A percentile compares a stretch with the other conserved stretches of the same genome.
Conservation (phyloP, 2,888 invertebrate genomes). For the Tuberolachnus salignus region DNA sequence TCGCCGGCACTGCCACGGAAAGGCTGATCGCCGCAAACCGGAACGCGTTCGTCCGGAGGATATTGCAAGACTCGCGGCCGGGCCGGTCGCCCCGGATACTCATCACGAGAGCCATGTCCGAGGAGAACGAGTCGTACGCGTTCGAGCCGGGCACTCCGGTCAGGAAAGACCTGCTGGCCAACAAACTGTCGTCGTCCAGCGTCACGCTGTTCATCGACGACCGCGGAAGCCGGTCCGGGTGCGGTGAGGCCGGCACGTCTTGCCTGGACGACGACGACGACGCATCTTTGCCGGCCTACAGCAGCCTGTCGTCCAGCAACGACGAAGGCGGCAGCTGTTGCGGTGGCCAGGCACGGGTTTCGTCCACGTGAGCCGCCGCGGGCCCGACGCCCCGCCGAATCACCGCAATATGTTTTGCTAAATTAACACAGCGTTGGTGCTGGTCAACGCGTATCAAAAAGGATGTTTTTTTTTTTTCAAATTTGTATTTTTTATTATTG, state of each 20-base stretch:
- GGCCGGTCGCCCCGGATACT: constrained; percentile 74
- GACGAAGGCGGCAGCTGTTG: constrained; percentile 27
- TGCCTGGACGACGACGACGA: constrained; percentile 29
- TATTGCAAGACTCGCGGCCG: constrained; percentile 61
- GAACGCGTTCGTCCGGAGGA: constrained; percentile 36
- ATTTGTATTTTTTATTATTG: not conserved
- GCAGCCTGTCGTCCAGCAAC: constrained; percentile 49
- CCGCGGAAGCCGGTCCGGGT: not conserved
- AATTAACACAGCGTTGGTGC: no score
- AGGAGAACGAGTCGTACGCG: constrained; percentile 68
- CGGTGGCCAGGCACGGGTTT: not conserved
- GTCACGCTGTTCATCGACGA: constrained; percentile 58
- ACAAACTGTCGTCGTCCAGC: constrained; percentile 58
- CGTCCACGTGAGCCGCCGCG: not conserved
- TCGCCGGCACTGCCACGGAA: constrained; percentile 59
- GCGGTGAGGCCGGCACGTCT: not conserved
- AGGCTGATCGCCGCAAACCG: constrained; percentile 62
- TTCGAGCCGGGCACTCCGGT: constrained; percentile 59
- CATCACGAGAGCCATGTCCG: constrained; percentile 76
- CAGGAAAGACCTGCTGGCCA: constrained; percentile 40
- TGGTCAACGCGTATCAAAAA: no score
- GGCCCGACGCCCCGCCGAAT: no score
- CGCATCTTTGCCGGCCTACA: constrained; percentile 2
- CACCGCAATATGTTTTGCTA: no score
- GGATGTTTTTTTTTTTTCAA: not conserved